Evolutionary conservation across 2,797 vertebrate species (phyloP).

Genomic region (Cryptoblepharus egeriae): DNA sequence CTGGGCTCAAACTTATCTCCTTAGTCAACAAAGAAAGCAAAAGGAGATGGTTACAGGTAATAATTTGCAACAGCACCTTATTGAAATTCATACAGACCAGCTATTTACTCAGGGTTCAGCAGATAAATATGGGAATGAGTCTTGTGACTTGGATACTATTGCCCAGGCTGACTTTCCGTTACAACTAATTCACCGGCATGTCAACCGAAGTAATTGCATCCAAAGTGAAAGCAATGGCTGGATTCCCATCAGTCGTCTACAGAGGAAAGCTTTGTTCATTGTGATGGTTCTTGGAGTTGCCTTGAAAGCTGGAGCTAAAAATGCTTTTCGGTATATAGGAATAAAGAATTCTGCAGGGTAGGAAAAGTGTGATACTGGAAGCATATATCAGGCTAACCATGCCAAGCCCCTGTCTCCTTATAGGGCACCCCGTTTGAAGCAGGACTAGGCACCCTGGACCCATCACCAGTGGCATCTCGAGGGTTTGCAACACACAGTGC

Average conservation of each 20-base stretch:
- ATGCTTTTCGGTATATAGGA: background rate
- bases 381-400: background rate
- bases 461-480: no score
- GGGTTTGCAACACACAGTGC: background rate
- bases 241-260: background rate
- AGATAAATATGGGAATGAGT: conserved; percentile 7
- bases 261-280: background rate
- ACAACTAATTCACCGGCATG: background rate
- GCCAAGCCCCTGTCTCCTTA: background rate
- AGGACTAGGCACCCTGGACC: background rate
- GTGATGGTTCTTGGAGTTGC: background rate
- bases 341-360: background rate
- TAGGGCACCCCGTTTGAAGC: background rate
- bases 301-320: background rate
- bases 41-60: conserved; percentile 20
- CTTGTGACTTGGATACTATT: background rate
- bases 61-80: background rate
- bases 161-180: background rate
- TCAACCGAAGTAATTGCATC: background rate
- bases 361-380: background rate
- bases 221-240: background rate
- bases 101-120: background rate
- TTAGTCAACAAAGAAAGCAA: conserved; percentile 35
- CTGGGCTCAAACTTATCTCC: conserved; percentile 22
- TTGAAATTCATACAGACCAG: background rate